phyloP scores from a whole-genome alignment of 1,140 invertebrate genomes.

The Chironomus tepperi region DNA sequence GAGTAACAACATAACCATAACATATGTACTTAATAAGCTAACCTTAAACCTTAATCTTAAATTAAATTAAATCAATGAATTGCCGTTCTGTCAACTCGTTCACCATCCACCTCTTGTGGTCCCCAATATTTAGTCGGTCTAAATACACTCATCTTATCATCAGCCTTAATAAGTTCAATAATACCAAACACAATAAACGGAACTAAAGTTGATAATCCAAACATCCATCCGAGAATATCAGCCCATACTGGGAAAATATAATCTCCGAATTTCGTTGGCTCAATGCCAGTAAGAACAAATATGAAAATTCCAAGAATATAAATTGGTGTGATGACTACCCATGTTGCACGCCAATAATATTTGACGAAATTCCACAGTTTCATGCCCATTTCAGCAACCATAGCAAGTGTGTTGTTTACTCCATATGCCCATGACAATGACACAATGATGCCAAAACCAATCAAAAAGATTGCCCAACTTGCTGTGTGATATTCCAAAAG shows the following conservation, averaged over 20 bases:
- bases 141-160: neutral
- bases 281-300: constrained; percentile 58
- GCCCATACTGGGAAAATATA: constrained; percentile 62
- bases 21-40: too few species aligned
- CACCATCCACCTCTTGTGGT: neutral
- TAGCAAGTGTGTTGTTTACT: constrained; percentile 45
- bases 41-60: too few species aligned
- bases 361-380: constrained; percentile 41
- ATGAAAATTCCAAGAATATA: constrained; percentile 52
- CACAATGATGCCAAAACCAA: constrained; percentile 59
- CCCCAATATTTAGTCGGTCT: neutral
- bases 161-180: neutral
- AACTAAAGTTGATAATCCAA: constrained; percentile 54
- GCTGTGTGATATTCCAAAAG: constrained; percentile 74
- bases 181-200: constrained; percentile 39
- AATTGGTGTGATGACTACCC: constrained; percentile 46
- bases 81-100: neutral
- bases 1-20: too few species aligned
- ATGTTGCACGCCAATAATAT: constrained; percentile 49
- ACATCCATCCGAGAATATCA: constrained; percentile 55
- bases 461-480: constrained; percentile 71
- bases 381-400: constrained; percentile 50
- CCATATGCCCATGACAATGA: constrained; percentile 66
- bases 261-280: constrained; percentile 46
- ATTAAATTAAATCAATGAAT: neutral